Conservation (phyloP, 2,113 vertebrate species). For the Cynocephalus volans region DNA sequence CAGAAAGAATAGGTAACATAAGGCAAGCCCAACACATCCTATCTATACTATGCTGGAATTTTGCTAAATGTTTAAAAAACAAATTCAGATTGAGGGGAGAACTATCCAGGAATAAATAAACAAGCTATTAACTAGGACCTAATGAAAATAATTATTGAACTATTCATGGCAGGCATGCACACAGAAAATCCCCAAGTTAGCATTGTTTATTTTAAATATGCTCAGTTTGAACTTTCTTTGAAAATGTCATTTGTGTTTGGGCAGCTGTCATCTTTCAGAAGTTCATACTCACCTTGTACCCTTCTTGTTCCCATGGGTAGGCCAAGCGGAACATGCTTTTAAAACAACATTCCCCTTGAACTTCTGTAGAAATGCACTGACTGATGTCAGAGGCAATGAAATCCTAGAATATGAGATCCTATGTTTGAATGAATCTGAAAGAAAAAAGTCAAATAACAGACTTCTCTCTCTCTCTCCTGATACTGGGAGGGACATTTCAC, state of each 20-base stretch:
- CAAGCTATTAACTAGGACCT: neutral
- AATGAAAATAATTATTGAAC: constrained; percentile 54
- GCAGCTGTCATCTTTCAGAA: constrained; percentile 56
- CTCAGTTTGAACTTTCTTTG: constrained; percentile 42
- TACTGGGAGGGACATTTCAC: neutral
- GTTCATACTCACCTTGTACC: neutral
- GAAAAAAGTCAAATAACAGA: neutral
- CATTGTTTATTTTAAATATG: constrained; percentile 14
- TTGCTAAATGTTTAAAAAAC: constrained; percentile 8
- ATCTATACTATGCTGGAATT: neutral
- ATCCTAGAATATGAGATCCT: neutral
- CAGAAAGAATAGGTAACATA: neutral
- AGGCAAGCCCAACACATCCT: neutral
- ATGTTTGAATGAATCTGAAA: constrained; percentile 9
- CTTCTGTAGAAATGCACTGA: neutral
- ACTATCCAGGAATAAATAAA: constrained; percentile 22
- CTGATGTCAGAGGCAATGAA: neutral
- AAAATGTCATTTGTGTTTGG: constrained; percentile 59
- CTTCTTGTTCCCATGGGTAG: neutral
- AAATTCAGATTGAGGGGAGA: neutral
- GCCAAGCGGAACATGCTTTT: neutral
- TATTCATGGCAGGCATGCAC: neutral
- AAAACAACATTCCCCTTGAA: constrained; percentile 1
- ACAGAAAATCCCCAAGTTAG: neutral
- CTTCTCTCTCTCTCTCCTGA: neutral